A percentile compares a stretch with the other conserved stretches of the same genome.
phyloP scores from a whole-genome alignment of 64 coral and sea anemone species.

The Anthopleura sola region DNA sequence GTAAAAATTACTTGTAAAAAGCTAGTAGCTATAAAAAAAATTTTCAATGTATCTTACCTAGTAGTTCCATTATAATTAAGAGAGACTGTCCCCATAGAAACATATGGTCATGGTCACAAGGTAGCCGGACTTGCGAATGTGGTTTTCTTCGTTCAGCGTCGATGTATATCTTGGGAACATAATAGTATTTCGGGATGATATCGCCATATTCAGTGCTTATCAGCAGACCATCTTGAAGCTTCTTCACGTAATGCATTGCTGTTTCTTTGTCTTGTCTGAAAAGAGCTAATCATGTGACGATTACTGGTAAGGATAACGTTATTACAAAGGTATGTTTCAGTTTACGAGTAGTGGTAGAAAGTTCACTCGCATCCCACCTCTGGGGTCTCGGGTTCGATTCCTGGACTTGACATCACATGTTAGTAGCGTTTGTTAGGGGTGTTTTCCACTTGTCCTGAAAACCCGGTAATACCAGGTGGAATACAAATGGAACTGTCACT shows the following conservation, averaged over 20 bases:
- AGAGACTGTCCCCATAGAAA: conserved; percentile 90
- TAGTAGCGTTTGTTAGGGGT: too few relatives aligned
- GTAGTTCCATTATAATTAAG: conserved; percentile 72
- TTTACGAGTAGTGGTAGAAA: too few relatives aligned
- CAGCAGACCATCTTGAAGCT: conserved; percentile 39
- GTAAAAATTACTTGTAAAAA: too few relatives aligned
- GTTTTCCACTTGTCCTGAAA: too few relatives aligned
- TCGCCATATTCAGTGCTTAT: conserved; percentile 41
- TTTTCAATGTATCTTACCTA: conserved; percentile 75
- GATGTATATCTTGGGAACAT: conserved; percentile 63
- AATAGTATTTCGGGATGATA: conserved; percentile 87
- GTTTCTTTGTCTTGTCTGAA: conserved; percentile 48
- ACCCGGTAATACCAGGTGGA: too few relatives aligned
- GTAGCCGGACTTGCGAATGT: conserved; percentile 61
- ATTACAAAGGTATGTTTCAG: too few relatives aligned
- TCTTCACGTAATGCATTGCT: conserved; percentile 41
- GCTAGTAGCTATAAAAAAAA: too few relatives aligned
- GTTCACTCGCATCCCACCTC: too few relatives aligned
- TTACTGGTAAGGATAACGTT: background rate
- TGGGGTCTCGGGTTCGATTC: too few relatives aligned
- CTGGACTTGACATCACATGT: too few relatives aligned
- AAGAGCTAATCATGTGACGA: background rate
- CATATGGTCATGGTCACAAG: conserved; percentile 31
- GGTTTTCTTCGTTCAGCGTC: conserved; percentile 64
- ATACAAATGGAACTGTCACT: too few relatives aligned